Percentiles rank a stretch among this genome's conserved stretches.
Conservation (phyloP, 2,888 invertebrate genomes). For the Protonemura montana region DNA sequence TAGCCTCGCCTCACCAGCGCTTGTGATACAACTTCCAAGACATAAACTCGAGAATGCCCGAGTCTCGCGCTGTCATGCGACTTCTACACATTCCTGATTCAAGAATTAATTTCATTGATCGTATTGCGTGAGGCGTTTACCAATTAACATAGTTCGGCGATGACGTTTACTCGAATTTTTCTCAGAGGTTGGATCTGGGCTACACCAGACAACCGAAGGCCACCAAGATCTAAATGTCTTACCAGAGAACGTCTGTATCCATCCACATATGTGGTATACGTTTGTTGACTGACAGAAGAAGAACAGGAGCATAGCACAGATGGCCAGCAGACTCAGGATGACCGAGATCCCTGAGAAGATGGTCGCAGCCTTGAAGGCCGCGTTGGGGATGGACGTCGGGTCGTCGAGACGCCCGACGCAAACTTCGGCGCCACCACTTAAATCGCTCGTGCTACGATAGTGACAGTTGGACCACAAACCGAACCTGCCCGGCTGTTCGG, state of each 20-base stretch:
- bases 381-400: constrained; percentile 80
- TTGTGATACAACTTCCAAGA: neutral
- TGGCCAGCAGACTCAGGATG: constrained; percentile 82
- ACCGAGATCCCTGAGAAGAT: constrained; percentile 88
- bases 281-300: constrained; percentile 91
- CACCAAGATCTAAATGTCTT: constrained; percentile 56
- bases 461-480: constrained; percentile 92
- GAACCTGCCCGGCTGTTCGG: constrained; percentile 88
- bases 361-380: constrained; percentile 86
- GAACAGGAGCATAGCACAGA: constrained; percentile 89
- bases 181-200: neutral
- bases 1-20: neutral
- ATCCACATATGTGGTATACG: constrained; percentile 92
- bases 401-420: constrained; percentile 87
- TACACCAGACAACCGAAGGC: neutral
- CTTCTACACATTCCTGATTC: neutral
- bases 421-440: constrained; percentile 63
- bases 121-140: neutral
- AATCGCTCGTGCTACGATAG: constrained; percentile 55
- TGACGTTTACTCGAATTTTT: neutral
- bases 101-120: neutral
- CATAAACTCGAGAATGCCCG: neutral
- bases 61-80: neutral
- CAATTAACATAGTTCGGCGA: neutral
- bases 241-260: constrained; percentile 97